phyloP scores from a whole-genome alignment of 2,113 vertebrate species.

The Cnemophilus loriae region DNA sequence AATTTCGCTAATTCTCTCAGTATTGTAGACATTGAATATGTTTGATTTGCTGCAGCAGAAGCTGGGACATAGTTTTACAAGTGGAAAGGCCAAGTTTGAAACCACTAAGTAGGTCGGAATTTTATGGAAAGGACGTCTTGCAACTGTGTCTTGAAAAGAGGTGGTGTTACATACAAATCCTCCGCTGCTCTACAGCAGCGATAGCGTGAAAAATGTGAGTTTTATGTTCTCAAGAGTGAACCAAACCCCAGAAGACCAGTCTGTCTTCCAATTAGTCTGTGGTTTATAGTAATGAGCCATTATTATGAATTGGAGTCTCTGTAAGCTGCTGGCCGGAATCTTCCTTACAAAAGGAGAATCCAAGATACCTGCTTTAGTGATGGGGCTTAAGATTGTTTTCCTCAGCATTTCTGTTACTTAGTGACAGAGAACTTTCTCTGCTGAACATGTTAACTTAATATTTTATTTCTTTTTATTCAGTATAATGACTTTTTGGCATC shows the following conservation, averaged over 20 bases:
- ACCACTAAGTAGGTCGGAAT: not conserved
- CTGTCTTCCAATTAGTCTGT: not conserved
- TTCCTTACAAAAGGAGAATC: not conserved
- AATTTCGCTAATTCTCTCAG: not conserved
- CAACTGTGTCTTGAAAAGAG: slow-evolving; percentile 15
- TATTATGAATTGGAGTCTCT: not conserved
- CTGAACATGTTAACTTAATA: not conserved
- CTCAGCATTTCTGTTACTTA: not conserved
- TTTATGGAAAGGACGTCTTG: not conserved
- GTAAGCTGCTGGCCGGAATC: not conserved
- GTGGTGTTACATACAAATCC: not conserved
- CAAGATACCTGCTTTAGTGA: not conserved
- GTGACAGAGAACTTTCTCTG: not conserved
- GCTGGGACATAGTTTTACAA: slow-evolving; percentile 2
- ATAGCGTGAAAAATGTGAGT: not conserved
- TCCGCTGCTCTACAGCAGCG: not conserved
- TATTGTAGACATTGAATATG: not conserved
- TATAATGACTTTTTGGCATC: not conserved
- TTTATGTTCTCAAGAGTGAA: not conserved
- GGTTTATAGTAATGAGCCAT: not conserved
- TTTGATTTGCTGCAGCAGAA: slow-evolving; percentile 22
- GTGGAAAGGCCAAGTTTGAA: slow-evolving; percentile 30
- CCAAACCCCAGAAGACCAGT: not conserved
- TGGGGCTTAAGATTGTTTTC: not conserved
- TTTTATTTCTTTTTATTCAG: not conserved